Percentiles rank a stretch among this genome's conserved stretches.
phyloP scores from a whole-genome alignment of 2,797 vertebrate genomes.

The Hyperoplus lanceolatus region DNA sequence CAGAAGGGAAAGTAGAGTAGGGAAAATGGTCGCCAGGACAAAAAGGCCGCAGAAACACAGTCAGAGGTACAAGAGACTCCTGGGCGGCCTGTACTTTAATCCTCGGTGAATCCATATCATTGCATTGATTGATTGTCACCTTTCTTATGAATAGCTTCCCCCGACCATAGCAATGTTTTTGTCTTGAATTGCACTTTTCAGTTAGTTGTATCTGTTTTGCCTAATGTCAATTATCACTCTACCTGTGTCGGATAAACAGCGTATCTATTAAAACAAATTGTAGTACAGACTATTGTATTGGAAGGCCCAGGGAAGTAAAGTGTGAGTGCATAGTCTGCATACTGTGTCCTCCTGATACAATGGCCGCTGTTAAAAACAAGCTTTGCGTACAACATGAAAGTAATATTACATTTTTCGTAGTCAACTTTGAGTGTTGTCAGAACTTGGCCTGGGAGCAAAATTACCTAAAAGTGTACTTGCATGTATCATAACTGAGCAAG shows the following conservation, averaged over 20 bases:
- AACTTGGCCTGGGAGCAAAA: slow-evolving; percentile 12
- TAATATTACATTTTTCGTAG: neutral
- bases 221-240: slow-evolving; percentile 13
- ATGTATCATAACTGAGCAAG: neutral
- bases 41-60: neutral
- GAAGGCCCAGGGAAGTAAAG: neutral
- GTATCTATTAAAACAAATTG: neutral
- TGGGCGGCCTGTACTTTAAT: neutral
- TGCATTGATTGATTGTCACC: slow-evolving; percentile 6
- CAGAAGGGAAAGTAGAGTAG: slow-evolving; percentile 10
- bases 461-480: neutral
- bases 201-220: slow-evolving; percentile 5
- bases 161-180: slow-evolving; percentile 9
- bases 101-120: slow-evolving; percentile 10
- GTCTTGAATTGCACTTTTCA: slow-evolving; percentile 7
- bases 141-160: neutral
- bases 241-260: slow-evolving; percentile 8
- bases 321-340: neutral
- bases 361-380: neutral
- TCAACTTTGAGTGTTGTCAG: neutral
- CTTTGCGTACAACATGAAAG: neutral
- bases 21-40: slow-evolving; percentile 18
- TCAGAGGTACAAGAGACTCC: neutral
- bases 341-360: neutral
- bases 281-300: neutral